These are phyloP conservation scores for Tipula vernalis DNA, from an alignment of 2,888 invertebrate genomes.

Conservation along the genomic window DNA sequence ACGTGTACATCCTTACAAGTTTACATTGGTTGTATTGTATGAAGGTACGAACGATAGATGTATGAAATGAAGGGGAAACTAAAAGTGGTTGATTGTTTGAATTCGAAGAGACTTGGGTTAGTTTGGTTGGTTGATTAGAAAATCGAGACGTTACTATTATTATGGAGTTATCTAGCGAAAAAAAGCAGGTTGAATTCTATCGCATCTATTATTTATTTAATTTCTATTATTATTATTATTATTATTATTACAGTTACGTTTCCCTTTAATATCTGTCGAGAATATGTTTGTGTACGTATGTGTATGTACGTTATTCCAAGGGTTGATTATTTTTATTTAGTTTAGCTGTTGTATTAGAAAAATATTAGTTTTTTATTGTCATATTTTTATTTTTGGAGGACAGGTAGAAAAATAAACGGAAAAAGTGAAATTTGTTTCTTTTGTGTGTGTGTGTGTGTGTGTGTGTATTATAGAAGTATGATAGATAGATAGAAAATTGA, in stretches of 20 bases:
- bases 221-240: background rate
- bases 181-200: slow-evolving; percentile 4
- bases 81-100: background rate
- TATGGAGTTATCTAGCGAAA: background rate
- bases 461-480: background rate
- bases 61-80: background rate
- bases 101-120: background rate
- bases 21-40: background rate
- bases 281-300: too few relatives aligned
- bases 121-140: background rate
- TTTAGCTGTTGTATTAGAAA: background rate
- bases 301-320: background rate
- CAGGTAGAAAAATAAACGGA: background rate
- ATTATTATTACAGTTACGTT: background rate
- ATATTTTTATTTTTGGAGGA: background rate
- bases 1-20: background rate
- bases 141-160: background rate
- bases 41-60: background rate
- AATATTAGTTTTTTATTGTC: background rate
- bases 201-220: background rate
- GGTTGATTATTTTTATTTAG: background rate
- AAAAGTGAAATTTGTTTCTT: background rate
- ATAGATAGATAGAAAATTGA: background rate
- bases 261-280: background rate
- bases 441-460: background rate